Conservation (phyloP, 1,140 invertebrate species). For the Calephelis nemesis region DNA sequence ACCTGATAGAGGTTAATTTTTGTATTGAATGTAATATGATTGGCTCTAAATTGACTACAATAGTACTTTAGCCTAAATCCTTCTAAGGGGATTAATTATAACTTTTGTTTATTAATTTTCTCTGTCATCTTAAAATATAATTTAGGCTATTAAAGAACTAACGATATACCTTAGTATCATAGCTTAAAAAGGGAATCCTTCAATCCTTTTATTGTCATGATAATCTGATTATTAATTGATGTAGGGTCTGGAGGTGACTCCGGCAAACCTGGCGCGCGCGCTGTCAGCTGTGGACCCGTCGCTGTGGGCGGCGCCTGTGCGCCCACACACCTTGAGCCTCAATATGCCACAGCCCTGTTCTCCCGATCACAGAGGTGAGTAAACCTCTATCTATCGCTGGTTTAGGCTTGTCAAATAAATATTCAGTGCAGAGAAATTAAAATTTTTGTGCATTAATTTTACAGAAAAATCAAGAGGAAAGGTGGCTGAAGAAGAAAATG, state of each 20-base stretch:
- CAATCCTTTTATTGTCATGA: too few species aligned
- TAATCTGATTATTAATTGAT: constrained; percentile 18
- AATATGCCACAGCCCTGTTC: constrained; percentile 77
- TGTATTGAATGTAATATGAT: too few species aligned
- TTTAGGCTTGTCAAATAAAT: neutral
- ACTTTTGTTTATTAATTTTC: too few species aligned
- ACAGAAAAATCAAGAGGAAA: constrained; percentile 59
- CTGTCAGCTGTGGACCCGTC: constrained; percentile 81
- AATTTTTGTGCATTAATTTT: constrained; percentile 29
- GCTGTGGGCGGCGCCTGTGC: constrained; percentile 81
- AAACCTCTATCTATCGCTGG: neutral
- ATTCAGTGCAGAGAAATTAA: neutral
- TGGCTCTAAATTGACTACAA: too few species aligned
- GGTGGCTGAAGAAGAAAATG: constrained; percentile 71
- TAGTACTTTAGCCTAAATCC: too few species aligned
- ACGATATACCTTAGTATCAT: too few species aligned
- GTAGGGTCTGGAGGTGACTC: constrained; percentile 80
- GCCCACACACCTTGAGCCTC: constrained; percentile 83
- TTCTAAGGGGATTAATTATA: too few species aligned
- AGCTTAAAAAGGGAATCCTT: too few species aligned
- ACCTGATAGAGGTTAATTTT: too few species aligned
- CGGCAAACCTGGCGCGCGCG: constrained; percentile 79
- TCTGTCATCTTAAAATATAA: too few species aligned
- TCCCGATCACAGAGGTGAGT: constrained; percentile 47
- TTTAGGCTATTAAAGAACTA: too few species aligned